These are phyloP conservation scores for Syrista parreyssii DNA, from an alignment of 2,888 invertebrate species.

Conservation along the genomic window DNA sequence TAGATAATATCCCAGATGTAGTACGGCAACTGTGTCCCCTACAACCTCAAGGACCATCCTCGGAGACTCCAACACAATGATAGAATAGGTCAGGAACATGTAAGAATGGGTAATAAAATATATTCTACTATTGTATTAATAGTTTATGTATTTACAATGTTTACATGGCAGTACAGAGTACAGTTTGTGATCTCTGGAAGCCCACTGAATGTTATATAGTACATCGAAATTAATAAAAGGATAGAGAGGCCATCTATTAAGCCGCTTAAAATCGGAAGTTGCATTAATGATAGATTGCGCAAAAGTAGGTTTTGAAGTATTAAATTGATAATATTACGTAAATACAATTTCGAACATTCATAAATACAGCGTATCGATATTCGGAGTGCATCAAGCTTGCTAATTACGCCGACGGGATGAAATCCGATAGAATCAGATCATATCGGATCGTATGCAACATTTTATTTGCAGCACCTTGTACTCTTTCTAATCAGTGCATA, in stretches of 20 bases:
- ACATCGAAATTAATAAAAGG: conserved; percentile 20
- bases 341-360: conserved; percentile 26
- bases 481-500: conserved; percentile 21
- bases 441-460: neutral
- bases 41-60: no score
- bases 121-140: conserved; percentile 39
- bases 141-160: conserved; percentile 53
- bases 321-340: conserved; percentile 22
- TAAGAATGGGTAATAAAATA: no score
- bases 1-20: no score
- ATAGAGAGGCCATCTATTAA: conserved; percentile 9
- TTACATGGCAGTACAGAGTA: conserved; percentile 49
- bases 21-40: no score
- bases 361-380: conserved; percentile 24
- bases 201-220: conserved; percentile 33
- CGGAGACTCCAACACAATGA: no score
- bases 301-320: neutral
- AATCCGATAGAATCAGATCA: neutral
- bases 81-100: no score
- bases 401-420: neutral
- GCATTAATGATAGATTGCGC: neutral
- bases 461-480: conserved; percentile 12
- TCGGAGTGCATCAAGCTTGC: neutral
- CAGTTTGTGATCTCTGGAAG: conserved; percentile 34
- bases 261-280: conserved; percentile 3